phyloP scores from a whole-genome alignment of 2,113 vertebrate genomes.

The Miniopterus natalensis region DNA sequence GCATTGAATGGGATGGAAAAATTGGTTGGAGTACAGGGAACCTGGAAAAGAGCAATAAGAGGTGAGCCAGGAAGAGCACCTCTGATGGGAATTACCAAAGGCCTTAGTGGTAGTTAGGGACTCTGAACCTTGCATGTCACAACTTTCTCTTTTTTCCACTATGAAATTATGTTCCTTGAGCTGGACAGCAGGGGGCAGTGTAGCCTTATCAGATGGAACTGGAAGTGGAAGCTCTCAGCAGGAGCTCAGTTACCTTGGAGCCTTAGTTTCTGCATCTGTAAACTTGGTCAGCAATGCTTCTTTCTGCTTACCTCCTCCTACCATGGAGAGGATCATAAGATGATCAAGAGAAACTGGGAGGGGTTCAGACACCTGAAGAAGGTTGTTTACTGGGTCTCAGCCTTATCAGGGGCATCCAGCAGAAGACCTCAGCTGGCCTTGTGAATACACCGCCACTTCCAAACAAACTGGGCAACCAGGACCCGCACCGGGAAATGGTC shows the following conservation, averaged over 20 bases:
- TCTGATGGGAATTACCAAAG: not conserved
- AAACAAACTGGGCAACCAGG: not conserved
- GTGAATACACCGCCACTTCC: not conserved
- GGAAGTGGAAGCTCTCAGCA: not conserved
- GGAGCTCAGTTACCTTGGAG: too few species aligned
- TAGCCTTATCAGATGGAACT: not conserved
- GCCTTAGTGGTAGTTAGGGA: too few species aligned
- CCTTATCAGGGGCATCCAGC: not conserved
- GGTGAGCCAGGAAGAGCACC: not conserved
- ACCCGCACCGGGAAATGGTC: not conserved
- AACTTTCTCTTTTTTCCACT: not conserved
- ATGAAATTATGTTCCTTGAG: not conserved
- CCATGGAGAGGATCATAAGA: not conserved
- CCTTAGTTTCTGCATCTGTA: too few species aligned
- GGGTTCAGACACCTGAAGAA: not conserved
- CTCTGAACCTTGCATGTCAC: not conserved
- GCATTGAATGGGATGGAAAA: not conserved
- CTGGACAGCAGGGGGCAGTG: not conserved
- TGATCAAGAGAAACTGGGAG: not conserved
- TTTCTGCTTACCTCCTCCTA: not conserved
- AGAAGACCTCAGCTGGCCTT: not conserved
- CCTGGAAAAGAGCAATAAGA: not conserved
- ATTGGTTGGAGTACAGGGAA: not conserved
- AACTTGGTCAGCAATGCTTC: not conserved
- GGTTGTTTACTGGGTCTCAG: not conserved